Evolutionary conservation across 2,888 invertebrate species (phyloP).

Genomic region (Cancer borealis): DNA sequence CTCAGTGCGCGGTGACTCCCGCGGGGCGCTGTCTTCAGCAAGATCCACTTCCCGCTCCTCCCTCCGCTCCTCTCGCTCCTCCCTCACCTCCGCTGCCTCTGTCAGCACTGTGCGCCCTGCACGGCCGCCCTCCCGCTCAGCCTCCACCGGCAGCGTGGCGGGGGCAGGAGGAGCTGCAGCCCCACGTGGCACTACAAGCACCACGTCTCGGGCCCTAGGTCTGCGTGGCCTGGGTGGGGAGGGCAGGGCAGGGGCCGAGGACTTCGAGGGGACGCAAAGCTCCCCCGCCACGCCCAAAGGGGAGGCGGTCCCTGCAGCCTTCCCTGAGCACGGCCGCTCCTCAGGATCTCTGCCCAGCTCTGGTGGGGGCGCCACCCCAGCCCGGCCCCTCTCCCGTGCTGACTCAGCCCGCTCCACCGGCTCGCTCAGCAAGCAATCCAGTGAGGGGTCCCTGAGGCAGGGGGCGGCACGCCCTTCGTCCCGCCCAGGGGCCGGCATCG

Average conservation of each 20-base stretch:
- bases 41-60: slow-evolving; percentile 69
- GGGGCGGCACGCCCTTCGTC: neutral
- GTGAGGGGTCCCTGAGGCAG: slow-evolving; percentile 72
- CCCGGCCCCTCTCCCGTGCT: slow-evolving; percentile 71
- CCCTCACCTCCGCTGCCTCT: slow-evolving; percentile 74
- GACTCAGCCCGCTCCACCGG: slow-evolving; percentile 74
- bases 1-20: neutral
- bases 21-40: neutral
- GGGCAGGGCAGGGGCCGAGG: slow-evolving; percentile 51
- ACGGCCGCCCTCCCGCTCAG: slow-evolving; percentile 71
- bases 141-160: slow-evolving; percentile 69
- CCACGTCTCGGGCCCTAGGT: slow-evolving; percentile 58
- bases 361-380: slow-evolving; percentile 63
- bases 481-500: slow-evolving; percentile 37
- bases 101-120: slow-evolving; percentile 75
- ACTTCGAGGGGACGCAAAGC: slow-evolving; percentile 67
- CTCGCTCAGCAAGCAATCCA: slow-evolving; percentile 75
- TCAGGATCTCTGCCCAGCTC: slow-evolving; percentile 72
- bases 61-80: slow-evolving; percentile 72
- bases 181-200: neutral
- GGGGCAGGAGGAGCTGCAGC: neutral
- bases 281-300: slow-evolving; percentile 68
- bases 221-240: slow-evolving; percentile 63
- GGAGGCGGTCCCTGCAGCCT: slow-evolving; percentile 44
- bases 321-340: slow-evolving; percentile 67